Conservation (phyloP, 2,888 invertebrate species). For the Ischnura elegans region DNA sequence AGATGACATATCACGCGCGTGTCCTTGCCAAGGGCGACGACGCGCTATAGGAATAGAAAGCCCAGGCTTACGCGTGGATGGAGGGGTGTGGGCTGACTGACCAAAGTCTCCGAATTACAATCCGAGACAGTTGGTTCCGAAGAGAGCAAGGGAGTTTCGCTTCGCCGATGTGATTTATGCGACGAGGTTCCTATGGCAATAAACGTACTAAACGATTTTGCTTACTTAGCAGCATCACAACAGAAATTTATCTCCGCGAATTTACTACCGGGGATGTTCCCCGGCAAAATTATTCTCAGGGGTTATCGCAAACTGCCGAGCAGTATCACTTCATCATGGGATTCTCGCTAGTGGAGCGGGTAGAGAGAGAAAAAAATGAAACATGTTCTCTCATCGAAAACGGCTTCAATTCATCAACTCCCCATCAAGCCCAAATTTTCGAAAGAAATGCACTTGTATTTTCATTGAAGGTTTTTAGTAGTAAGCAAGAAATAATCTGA, state of each 20-base stretch:
- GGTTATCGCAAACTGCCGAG: neutral
- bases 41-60: neutral
- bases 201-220: neutral
- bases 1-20: slow-evolving; percentile 11
- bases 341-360: neutral
- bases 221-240: neutral
- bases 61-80: neutral
- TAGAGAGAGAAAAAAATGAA: neutral
- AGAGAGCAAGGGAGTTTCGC: neutral
- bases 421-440: too few relatives aligned
- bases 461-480: too few relatives aligned
- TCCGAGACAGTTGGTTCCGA: neutral
- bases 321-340: slow-evolving; percentile 23
- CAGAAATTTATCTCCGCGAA: slow-evolving; percentile 1
- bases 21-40: neutral
- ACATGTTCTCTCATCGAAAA: neutral
- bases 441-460: too few relatives aligned
- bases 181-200: neutral
- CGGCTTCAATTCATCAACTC: too few relatives aligned
- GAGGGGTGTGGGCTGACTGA: neutral
- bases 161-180: neutral
- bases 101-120: neutral
- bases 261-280: neutral
- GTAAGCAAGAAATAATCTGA: too few relatives aligned
- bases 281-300: neutral